phyloP scores from a whole-genome alignment of 2,797 vertebrate genomes.

The Coreius guichenoti region DNA sequence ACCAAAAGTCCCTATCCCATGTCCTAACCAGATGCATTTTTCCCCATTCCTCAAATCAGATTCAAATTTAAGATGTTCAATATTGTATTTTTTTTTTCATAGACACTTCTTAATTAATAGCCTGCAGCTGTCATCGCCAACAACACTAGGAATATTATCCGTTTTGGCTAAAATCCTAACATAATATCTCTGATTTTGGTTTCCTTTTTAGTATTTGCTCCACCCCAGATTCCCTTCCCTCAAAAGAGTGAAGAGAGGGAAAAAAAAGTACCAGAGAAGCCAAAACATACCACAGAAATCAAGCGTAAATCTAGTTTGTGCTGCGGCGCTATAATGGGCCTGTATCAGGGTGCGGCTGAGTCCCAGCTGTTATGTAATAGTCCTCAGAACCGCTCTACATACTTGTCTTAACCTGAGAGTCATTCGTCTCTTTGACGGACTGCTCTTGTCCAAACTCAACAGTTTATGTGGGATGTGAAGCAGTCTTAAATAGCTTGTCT shows the following conservation, averaged over 20 bases:
- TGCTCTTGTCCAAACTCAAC: conserved; percentile 59
- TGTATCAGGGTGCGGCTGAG: conserved; percentile 38
- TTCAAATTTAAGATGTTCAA: neutral
- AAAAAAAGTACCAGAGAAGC: neutral
- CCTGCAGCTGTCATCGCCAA: neutral
- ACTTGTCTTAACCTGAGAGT: conserved; percentile 66
- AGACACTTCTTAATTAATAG: neutral
- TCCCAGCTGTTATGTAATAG: conserved; percentile 57
- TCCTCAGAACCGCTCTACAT: conserved; percentile 50
- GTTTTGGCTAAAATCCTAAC: conserved; percentile 2
- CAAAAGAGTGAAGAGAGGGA: conserved; percentile 23
- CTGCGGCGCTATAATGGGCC: neutral
- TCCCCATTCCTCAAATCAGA: neutral
- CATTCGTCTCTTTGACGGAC: conserved; percentile 58
- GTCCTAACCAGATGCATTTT: neutral
- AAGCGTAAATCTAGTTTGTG: conserved; percentile 22
- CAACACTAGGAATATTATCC: neutral
- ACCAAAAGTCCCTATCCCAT: neutral
- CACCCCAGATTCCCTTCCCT: conserved; percentile 7
- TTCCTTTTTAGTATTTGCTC: conserved; percentile 13
- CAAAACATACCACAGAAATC: conserved; percentile 30
- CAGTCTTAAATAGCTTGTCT: conserved; percentile 53
- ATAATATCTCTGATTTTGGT: conserved; percentile 12
- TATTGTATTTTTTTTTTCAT: neutral
- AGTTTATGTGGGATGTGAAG: conserved; percentile 62